Base-by-base conservation (phyloP, 1,140 invertebrate genomes). In the Lordiphosa mommai region DNA sequence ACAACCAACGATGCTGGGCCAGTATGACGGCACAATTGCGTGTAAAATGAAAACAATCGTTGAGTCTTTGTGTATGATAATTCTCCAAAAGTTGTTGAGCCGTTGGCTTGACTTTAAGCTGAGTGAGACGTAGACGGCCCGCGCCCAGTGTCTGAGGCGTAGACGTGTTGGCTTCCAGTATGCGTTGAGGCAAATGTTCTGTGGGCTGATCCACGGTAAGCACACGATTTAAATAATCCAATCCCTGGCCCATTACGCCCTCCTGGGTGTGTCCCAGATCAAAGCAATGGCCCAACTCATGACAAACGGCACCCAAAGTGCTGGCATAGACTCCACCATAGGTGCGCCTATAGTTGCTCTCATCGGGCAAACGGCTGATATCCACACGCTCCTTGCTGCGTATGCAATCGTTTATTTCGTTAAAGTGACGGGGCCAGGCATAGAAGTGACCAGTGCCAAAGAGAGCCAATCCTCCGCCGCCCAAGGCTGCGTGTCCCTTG, bases 241-340 rank as follows among this genome's bases (percentile, higher is more conserved):
- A 98, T 9, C 96, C 97, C 76, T 96, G 92, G 9, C 96, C 95
- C 97, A 99, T 99, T 38, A 99, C 96, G 4, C 97, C 97, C 65
- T 94, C 92, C 64, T 93, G 91, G 0, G 96, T 95, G 88, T 99
- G 97, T 0, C 96, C 97, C 29, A 99, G 91, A 90, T 98, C 96
- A 89, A 99, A 97, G 1, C 95, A 97, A 88, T 99, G 97, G 8
- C 96, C 96, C 36, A 99, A 89, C 91, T 99, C 97, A 90, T 99
- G 97, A 20, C 97, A 93, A 4, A 96, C 94, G n/a, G 97, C 95
- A 3, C 97, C 97, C 23, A 99, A 89, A 10, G 95, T 96, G 7
- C 97, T 98, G 2, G 96, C 94, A 90, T 96, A 96, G 82, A 96
- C 97, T 16, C 95, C 96, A 48, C 96, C 96, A 69, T 93, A 92